phyloP scores from a whole-genome alignment of 2,888 invertebrate genomes.

The Orgyia antiqua region DNA sequence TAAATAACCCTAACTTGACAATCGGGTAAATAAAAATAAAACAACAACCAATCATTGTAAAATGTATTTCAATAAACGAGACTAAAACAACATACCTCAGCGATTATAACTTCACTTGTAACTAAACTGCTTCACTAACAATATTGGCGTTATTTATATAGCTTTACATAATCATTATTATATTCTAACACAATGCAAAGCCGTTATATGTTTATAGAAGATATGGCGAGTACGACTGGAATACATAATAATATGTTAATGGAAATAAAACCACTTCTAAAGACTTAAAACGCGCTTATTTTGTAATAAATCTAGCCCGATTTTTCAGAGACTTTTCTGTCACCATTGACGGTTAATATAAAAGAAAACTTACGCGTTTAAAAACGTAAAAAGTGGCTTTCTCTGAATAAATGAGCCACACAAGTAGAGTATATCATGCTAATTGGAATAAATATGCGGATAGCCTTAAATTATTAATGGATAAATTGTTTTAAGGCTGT shows the following conservation, averaged over 20 bases:
- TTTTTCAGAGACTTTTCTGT: too few relatives aligned
- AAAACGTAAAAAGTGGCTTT: too few relatives aligned
- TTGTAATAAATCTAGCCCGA: too few relatives aligned
- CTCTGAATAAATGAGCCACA: too few relatives aligned
- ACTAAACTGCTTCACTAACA: conserved; percentile 39
- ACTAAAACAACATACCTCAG: conserved; percentile 60
- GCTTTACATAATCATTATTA: conserved; percentile 24
- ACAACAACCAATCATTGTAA: conserved; percentile 37
- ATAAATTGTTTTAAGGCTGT: too few relatives aligned
- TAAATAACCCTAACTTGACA: background rate
- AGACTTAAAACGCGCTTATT: too few relatives aligned
- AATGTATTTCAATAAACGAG: conserved; percentile 62
- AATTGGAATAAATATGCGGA: too few relatives aligned
- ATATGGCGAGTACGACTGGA: conserved; percentile 17
- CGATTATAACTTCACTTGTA: conserved; percentile 47
- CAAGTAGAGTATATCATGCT: too few relatives aligned
- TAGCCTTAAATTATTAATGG: too few relatives aligned
- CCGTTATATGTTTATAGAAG: conserved; percentile 16
- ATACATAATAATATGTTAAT: background rate
- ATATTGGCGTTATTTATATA: conserved; percentile 55
- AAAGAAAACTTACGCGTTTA: too few relatives aligned
- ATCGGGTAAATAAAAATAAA: background rate
- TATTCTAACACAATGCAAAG: conserved; percentile 23
- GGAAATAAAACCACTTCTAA: too few relatives aligned
- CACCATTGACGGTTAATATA: too few relatives aligned